These are phyloP conservation scores for Carassius carassius DNA, from an alignment of 2,113 vertebrate genomes.

Conservation along the genomic window DNA sequence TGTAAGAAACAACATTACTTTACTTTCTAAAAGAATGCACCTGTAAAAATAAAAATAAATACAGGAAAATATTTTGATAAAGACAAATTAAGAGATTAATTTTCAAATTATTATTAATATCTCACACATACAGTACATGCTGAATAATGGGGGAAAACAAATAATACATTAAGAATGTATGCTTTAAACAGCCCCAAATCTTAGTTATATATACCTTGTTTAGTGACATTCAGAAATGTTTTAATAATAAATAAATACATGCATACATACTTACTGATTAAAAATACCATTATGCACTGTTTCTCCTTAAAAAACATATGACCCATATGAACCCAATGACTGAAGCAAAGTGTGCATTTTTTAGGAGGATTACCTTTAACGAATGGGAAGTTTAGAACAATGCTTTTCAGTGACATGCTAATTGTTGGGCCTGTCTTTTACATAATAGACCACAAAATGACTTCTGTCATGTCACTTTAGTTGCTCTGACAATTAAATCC, in stretches of 20 bases:
- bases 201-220: background rate
- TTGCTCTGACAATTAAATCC: conserved; percentile 51
- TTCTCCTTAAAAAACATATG: too few relatives aligned
- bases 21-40: background rate
- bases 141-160: background rate
- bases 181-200: background rate
- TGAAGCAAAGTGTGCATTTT: conserved; percentile 20
- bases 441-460: conserved; percentile 53
- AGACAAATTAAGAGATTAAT: background rate
- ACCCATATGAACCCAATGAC: too few relatives aligned
- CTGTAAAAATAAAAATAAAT: background rate
- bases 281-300: background rate
- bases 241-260: background rate
- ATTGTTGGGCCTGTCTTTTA: conserved; percentile 49
- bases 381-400: conserved; percentile 33
- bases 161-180: background rate
- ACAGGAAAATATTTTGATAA: too few relatives aligned
- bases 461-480: conserved; percentile 39
- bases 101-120: background rate
- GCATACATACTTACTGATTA: too few relatives aligned
- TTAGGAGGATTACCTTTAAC: conserved; percentile 51
- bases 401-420: conserved; percentile 45
- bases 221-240: background rate
- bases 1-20: background rate
- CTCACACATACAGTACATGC: too few relatives aligned